These are phyloP conservation scores for Stratiolaelaps scimitus DNA, from an alignment of 1,140 invertebrate genomes.

Conservation along the genomic window DNA sequence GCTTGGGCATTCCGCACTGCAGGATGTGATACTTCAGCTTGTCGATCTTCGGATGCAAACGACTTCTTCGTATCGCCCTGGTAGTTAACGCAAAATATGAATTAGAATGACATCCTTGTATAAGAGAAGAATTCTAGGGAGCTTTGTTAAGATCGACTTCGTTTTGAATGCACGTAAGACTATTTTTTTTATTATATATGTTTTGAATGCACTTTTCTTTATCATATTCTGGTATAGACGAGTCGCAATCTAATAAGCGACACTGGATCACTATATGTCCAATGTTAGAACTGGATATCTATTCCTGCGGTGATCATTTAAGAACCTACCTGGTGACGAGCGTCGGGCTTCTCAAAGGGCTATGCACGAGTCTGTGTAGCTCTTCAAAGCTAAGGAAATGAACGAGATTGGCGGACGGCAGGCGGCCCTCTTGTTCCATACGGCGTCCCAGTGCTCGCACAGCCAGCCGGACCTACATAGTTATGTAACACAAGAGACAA, in stretches of 20 bases:
- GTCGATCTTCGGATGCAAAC: not conserved
- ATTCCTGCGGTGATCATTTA: not conserved
- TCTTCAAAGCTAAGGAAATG: not conserved
- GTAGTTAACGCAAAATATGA: not conserved
- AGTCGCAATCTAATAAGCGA: too few species aligned
- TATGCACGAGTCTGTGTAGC: conserved; percentile 7
- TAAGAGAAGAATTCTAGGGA: not conserved
- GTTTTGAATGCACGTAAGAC: too few species aligned
- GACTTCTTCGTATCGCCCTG: conserved; percentile 26
- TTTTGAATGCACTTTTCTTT: too few species aligned
- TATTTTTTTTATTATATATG: too few species aligned
- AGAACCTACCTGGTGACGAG: not conserved
- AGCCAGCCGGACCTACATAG: not conserved
- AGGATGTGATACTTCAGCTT: conserved; percentile 1
- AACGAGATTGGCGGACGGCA: not conserved
- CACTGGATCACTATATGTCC: not conserved
- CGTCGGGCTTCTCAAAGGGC: not conserved
- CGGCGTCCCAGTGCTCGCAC: not conserved
- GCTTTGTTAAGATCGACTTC: too few species aligned
- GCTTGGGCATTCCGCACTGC: conserved; percentile 19
- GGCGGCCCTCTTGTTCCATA: not conserved
- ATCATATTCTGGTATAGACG: too few species aligned
- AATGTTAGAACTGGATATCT: not conserved
- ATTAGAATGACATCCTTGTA: not conserved
- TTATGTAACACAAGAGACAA: not conserved